These are phyloP conservation scores for Denticeps clupeoides DNA, from an alignment of 2,797 vertebrate species.

Conservation along the genomic window DNA sequence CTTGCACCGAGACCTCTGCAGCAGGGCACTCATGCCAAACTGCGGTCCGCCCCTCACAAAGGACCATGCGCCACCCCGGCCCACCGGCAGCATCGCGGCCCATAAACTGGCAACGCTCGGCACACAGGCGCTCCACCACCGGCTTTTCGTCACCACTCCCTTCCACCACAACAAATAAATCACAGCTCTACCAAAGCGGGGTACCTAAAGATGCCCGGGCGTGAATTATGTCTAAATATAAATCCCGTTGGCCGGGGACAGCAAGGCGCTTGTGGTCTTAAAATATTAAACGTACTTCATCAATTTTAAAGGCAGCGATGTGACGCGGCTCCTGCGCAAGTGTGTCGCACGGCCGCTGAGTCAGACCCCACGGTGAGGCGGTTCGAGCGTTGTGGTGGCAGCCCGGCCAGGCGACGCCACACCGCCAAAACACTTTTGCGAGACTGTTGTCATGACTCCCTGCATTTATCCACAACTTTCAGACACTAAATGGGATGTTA, in stretches of 20 bases:
- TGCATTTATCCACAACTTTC: conserved; percentile 16
- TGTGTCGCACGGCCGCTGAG: conserved; percentile 39
- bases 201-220: conserved; percentile 27
- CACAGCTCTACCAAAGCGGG: conserved; percentile 27
- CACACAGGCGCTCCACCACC: neutral
- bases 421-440: conserved; percentile 2
- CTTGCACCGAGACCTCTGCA: neutral
- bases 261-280: conserved; percentile 34
- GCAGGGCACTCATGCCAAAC: neutral
- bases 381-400: neutral
- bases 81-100: neutral
- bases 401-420: conserved; percentile 29
- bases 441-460: conserved; percentile 24
- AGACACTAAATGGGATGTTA: conserved; percentile 8
- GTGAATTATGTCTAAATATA: conserved; percentile 47
- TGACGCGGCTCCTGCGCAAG: conserved; percentile 43
- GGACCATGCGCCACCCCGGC: neutral
- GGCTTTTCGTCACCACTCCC: conserved; percentile 9
- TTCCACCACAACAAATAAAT: conserved; percentile 34
- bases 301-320: conserved; percentile 43
- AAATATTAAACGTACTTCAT: conserved; percentile 51
- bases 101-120: neutral
- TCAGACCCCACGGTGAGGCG: conserved; percentile 21
- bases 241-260: conserved; percentile 38
- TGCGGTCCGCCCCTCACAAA: conserved; percentile 1